Percentiles rank a stretch among this genome's conserved stretches.
Evolutionary conservation across 2,113 vertebrate species (phyloP).

Genomic region (Spea multiplicata): DNA sequence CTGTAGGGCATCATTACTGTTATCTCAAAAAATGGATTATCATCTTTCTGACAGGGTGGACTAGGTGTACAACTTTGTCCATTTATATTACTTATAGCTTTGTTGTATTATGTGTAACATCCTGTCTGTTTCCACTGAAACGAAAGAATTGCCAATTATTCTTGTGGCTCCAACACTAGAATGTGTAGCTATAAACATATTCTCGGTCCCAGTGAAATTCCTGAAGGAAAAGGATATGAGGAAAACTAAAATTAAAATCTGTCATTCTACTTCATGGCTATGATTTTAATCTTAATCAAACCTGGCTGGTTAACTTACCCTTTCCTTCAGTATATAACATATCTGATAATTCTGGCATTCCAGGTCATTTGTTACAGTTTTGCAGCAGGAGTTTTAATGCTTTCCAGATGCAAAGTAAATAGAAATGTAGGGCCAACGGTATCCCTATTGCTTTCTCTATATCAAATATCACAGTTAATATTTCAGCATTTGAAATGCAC

Average conservation of each 20-base stretch:
- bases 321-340: slow-evolving; percentile 23
- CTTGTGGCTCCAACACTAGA: background rate
- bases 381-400: slow-evolving; percentile 26
- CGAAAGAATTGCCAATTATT: background rate
- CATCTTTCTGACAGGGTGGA: too few species aligned
- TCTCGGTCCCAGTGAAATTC: background rate
- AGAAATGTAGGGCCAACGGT: slow-evolving; percentile 6
- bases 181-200: slow-evolving; percentile 1
- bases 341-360: slow-evolving; percentile 25
- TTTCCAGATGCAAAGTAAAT: slow-evolving; percentile 28
- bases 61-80: too few species aligned
- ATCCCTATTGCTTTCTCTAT: background rate
- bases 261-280: slow-evolving; percentile 13
- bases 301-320: slow-evolving; percentile 19
- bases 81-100: too few species aligned
- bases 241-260: slow-evolving; percentile 18
- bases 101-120: too few species aligned
- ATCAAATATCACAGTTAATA: background rate
- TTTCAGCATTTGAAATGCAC: background rate
- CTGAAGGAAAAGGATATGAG: background rate
- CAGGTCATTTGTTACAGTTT: slow-evolving; percentile 21
- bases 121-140: background rate
- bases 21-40: too few species aligned
- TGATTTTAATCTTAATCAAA: slow-evolving; percentile 35
- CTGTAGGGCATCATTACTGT: too few species aligned